These are phyloP conservation scores for Mormyrus lacerda DNA, from an alignment of 2,113 vertebrate species.

Conservation along the genomic window DNA sequence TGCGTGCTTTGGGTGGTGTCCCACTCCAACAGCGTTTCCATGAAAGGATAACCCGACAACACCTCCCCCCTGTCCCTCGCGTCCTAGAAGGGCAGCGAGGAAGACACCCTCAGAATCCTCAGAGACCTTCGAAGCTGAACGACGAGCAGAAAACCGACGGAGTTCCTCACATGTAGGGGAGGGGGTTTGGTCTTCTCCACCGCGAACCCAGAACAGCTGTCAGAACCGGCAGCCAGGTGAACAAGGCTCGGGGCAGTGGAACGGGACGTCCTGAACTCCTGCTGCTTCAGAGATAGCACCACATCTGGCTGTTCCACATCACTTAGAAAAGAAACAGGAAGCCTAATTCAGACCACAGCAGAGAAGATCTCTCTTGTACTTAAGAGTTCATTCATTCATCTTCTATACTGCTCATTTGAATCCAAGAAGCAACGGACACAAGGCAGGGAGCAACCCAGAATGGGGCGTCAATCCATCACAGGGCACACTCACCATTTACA, in stretches of 20 bases:
- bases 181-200: not conserved
- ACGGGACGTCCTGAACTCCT: slow-evolving; percentile 21
- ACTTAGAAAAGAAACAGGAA: slow-evolving; percentile 20
- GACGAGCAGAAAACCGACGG: not conserved
- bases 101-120: not conserved
- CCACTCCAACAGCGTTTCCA: slow-evolving; percentile 3
- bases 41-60: not conserved
- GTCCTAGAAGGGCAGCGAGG: not conserved
- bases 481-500: not conserved
- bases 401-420: not conserved
- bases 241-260: not conserved
- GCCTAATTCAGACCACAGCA: not conserved
- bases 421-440: not conserved
- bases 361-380: not conserved
- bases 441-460: not conserved
- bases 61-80: not conserved
- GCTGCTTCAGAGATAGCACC: slow-evolving; percentile 40
- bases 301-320: slow-evolving; percentile 34
- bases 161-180: not conserved
- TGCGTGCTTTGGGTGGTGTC: not conserved
- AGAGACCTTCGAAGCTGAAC: not conserved
- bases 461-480: not conserved
- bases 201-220: not conserved
- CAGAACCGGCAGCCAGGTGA: not conserved
- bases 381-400: not conserved